Evolutionary conservation across 2,113 vertebrate species (phyloP).

Genomic region (Pseudolaguvia tuberculata): DNA sequence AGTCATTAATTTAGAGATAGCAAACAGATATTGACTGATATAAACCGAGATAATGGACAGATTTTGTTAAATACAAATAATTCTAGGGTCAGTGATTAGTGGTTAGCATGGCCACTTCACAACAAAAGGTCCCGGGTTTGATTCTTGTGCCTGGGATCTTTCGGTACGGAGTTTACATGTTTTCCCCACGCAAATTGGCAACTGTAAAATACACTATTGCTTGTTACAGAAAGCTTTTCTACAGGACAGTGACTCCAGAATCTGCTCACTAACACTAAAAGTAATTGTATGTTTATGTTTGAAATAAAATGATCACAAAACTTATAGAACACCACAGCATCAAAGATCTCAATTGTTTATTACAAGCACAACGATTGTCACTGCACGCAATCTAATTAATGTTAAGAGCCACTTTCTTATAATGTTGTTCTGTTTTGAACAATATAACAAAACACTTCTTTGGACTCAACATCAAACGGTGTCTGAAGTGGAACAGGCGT

Average conservation of each 20-base stretch:
- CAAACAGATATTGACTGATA: background rate
- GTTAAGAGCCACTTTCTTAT: constrained; percentile 8
- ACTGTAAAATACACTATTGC: too few relatives aligned
- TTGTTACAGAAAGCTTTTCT: constrained; percentile 11
- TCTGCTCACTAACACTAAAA: constrained; percentile 18
- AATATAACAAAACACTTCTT: constrained; percentile 10
- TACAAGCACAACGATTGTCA: background rate
- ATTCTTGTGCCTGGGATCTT: too few relatives aligned
- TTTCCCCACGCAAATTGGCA: too few relatives aligned
- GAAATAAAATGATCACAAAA: background rate
- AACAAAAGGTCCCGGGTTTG: too few relatives aligned
- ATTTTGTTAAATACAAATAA: background rate
- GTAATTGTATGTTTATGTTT: constrained; percentile 39
- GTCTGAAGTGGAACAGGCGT: constrained; percentile 33
- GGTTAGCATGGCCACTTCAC: too few relatives aligned
- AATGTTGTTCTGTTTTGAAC: constrained; percentile 34
- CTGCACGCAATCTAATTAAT: constrained; percentile 14
- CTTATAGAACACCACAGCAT: background rate
- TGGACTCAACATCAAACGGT: constrained; percentile 32
- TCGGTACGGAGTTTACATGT: too few relatives aligned
- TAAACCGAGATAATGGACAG: background rate
- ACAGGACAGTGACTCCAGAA: constrained; percentile 29
- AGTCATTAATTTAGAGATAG: background rate
- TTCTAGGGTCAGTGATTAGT: too few relatives aligned
- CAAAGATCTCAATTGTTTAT: background rate